Evolutionary conservation across 2,113 vertebrate species (phyloP).

Genomic region (Neomonachus schauinslandi): DNA sequence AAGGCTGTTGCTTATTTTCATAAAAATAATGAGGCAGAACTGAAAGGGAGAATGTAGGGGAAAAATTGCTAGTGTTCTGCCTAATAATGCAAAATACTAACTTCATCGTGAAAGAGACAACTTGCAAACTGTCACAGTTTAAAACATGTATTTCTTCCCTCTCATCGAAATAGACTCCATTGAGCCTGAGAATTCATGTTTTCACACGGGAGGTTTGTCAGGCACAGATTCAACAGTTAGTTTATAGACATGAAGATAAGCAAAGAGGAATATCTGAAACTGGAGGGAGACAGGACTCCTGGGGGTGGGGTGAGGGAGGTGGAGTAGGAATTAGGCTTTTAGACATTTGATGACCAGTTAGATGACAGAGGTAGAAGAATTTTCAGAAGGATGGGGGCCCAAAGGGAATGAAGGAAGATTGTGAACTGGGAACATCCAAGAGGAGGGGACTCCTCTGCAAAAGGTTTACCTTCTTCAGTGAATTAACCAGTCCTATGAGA

Average conservation of each 20-base stretch:
- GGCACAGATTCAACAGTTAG: background rate
- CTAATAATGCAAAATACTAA: background rate
- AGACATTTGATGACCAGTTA: background rate
- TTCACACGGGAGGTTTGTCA: background rate
- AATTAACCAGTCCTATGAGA: background rate
- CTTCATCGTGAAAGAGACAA: background rate
- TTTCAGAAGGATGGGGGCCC: background rate
- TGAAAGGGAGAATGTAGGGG: background rate
- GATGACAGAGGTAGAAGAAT: background rate
- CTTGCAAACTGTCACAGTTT: background rate
- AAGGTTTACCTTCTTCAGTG: background rate
- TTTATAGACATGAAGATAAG: background rate
- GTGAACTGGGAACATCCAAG: background rate
- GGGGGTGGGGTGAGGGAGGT: background rate
- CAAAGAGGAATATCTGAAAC: background rate
- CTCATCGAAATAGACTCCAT: background rate
- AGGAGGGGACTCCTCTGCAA: background rate
- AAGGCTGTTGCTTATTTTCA: background rate
- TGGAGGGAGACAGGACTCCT: background rate
- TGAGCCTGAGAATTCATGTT: background rate
- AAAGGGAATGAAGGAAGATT: background rate
- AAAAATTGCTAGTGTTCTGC: background rate
- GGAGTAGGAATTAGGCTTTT: background rate
- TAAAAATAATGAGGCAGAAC: background rate
- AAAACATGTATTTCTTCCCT: background rate